Evolutionary conservation across 1,140 invertebrate species (phyloP).

Genomic region (Drosophila hydei): DNA sequence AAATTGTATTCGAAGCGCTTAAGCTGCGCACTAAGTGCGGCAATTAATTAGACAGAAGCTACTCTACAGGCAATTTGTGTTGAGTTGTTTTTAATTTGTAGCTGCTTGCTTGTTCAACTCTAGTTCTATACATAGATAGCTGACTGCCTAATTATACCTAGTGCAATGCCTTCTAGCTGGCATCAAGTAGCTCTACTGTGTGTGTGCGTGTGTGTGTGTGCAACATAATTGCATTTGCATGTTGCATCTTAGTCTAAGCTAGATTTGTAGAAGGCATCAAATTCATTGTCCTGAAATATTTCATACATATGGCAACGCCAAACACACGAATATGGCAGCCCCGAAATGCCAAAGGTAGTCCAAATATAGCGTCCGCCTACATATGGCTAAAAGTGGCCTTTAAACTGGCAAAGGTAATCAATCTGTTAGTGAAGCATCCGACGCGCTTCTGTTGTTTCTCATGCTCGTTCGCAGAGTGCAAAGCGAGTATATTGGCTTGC

Average conservation of each 20-base stretch:
- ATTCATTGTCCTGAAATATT: too few species aligned
- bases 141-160: background rate
- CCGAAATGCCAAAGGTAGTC: too few species aligned
- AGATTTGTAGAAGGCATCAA: background rate
- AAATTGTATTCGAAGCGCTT: background rate
- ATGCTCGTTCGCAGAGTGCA: too few species aligned
- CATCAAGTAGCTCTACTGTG: background rate
- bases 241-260: slow-evolving; percentile 6
- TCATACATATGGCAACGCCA: too few species aligned
- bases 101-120: slow-evolving; percentile 32
- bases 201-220: slow-evolving; percentile 8
- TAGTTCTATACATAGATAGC: background rate
- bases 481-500: too few species aligned
- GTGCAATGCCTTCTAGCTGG: background rate
- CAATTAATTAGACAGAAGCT: slow-evolving; percentile 4
- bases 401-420: too few species aligned
- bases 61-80: slow-evolving; percentile 15
- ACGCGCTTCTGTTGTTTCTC: too few species aligned
- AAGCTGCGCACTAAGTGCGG: slow-evolving; percentile 27
- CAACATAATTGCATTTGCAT: slow-evolving; percentile 9
- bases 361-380: too few species aligned
- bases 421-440: too few species aligned
- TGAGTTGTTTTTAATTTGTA: slow-evolving; percentile 41
- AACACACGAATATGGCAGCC: too few species aligned
- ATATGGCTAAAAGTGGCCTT: too few species aligned